Evolutionary conservation across 2,113 vertebrate genomes (phyloP).

Genomic region (Atherinomorus stipes): DNA sequence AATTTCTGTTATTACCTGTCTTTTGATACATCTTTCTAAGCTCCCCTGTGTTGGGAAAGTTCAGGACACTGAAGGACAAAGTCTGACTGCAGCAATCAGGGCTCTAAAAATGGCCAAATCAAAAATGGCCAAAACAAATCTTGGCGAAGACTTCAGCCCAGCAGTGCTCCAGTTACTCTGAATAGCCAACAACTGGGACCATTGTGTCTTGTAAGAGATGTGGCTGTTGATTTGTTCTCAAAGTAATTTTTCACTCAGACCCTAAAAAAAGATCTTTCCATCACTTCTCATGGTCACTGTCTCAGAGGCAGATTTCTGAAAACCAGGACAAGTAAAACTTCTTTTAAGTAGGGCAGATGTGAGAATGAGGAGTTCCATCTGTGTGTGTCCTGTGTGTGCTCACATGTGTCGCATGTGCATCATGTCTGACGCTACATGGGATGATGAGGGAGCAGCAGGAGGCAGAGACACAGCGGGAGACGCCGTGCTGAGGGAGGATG

Average conservation of each 20-base stretch:
- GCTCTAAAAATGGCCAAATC: background rate
- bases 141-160: background rate
- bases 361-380: background rate
- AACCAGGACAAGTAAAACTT: background rate
- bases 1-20: no score
- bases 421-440: background rate
- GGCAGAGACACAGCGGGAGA: background rate
- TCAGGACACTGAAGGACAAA: no score
- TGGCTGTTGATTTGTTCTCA: background rate
- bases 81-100: no score
- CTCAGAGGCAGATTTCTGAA: background rate
- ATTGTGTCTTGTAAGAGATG: background rate
- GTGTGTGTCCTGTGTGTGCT: background rate
- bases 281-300: background rate
- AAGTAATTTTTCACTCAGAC: background rate
- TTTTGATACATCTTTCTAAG: no score
- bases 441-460: background rate
- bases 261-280: background rate
- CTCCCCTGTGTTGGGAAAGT: no score
- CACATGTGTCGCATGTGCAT: background rate
- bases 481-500: background rate
- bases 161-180: background rate
- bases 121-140: background rate
- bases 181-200: background rate
- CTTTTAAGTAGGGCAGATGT: background rate